Conservation (phyloP, 2,113 vertebrate genomes). For the Manacus vitellinus region DNA sequence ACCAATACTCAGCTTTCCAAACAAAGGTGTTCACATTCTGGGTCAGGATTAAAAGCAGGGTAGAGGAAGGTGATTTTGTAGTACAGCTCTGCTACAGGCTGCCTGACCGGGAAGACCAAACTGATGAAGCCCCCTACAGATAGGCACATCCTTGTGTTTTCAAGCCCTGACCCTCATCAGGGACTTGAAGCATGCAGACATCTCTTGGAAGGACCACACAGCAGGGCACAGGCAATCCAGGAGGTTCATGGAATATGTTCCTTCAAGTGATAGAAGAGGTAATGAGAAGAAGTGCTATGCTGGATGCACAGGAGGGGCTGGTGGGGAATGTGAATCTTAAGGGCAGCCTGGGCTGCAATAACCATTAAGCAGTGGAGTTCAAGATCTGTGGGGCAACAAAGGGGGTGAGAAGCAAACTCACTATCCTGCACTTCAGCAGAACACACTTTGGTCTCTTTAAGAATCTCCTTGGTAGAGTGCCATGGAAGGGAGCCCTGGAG, state of each 20-base stretch:
- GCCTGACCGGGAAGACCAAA: neutral
- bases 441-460: neutral
- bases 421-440: neutral
- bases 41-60: neutral
- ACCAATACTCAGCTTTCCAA: neutral
- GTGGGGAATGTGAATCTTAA: no score
- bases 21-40: neutral
- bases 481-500: neutral
- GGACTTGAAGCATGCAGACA: neutral
- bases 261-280: no score
- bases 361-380: neutral
- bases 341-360: neutral
- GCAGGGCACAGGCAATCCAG: neutral
- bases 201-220: neutral
- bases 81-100: neutral
- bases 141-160: accelerated
- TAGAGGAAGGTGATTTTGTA: neutral
- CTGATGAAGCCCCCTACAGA: neutral
- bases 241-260: neutral
- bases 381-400: neutral
- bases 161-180: neutral
- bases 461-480: no score
- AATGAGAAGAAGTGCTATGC: accelerated
- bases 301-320: neutral
- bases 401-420: neutral